A percentile compares a stretch with the other conserved stretches of the same genome.
Evolutionary conservation across 1,140 invertebrate genomes (phyloP).

Genomic region (Papilio machaon): DNA sequence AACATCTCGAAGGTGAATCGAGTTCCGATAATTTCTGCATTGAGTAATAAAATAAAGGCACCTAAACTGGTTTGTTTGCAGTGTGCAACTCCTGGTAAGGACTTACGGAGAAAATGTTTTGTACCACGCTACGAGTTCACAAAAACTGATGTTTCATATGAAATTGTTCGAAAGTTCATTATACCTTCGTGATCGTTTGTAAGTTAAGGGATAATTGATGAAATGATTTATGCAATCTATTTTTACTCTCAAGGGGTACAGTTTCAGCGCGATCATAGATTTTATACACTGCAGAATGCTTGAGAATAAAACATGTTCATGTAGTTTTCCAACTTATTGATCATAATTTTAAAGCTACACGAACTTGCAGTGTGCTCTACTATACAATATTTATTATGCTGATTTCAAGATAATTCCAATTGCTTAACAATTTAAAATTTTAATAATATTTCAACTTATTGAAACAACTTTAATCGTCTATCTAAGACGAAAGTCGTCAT

Average conservation of each 20-base stretch:
- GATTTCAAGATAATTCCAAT: neutral
- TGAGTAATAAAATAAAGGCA: conserved; percentile 24
- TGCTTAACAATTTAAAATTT: neutral
- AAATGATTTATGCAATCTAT: neutral
- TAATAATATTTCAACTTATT: neutral
- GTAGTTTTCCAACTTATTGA: neutral
- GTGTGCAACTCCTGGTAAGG: neutral
- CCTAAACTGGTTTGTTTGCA: conserved; percentile 29
- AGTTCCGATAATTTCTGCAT: conserved; percentile 36
- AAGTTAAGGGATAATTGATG: conserved; percentile 1
- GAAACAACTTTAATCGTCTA: neutral
- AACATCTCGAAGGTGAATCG: conserved; percentile 36
- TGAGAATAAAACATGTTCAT: neutral
- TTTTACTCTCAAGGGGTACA: neutral
- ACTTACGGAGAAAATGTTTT: conserved; percentile 23
- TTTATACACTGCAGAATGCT: neutral
- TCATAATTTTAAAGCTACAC: neutral
- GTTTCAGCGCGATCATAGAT: neutral
- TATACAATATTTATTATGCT: neutral
- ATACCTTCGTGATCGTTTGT: neutral
- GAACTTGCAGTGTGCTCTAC: neutral
- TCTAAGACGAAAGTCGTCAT: conserved; percentile 50
- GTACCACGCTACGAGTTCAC: conserved; percentile 13
- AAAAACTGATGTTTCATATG: neutral
- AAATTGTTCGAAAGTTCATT: conserved; percentile 7